Conservation (phyloP, 2,797 vertebrate species). For the Anguilla pacifica region DNA sequence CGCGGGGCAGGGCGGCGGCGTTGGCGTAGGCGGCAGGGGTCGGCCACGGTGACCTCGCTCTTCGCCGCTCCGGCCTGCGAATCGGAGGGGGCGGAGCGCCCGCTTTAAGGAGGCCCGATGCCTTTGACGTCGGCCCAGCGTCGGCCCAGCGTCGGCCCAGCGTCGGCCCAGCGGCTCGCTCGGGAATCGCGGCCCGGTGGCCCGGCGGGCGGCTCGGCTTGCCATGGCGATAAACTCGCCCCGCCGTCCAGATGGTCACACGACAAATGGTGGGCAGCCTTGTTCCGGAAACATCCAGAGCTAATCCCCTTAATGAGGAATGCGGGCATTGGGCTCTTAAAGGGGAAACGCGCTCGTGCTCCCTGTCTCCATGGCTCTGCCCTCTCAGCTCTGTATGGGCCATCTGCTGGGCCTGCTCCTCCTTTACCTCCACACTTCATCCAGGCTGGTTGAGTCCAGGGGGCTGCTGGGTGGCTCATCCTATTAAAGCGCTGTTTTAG, state of each 20-base stretch:
- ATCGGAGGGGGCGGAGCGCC: conserved; percentile 25
- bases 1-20: conserved; percentile 31
- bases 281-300: conserved; percentile 43
- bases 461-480: too few relatives aligned
- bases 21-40: not conserved
- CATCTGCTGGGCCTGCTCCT: not conserved
- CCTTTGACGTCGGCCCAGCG: conserved; percentile 43
- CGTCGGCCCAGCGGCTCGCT: conserved; percentile 62
- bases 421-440: conserved; percentile 32
- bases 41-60: not conserved
- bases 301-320: conserved; percentile 58
- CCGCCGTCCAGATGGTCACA: conserved; percentile 59
- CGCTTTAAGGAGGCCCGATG: conserved; percentile 56
- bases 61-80: not conserved
- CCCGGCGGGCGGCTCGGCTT: conserved; percentile 38
- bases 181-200: conserved; percentile 57
- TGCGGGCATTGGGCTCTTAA: conserved; percentile 42
- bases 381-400: not conserved
- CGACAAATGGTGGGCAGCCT: conserved; percentile 39
- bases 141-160: conserved; percentile 41
- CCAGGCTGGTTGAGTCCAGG: not conserved
- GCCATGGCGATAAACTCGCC: conserved; percentile 55
- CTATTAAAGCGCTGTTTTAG: too few relatives aligned
- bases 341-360: not conserved
- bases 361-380: not conserved